Conservation (phyloP, 2,888 invertebrate species). For the Orthonevra nobilis region DNA sequence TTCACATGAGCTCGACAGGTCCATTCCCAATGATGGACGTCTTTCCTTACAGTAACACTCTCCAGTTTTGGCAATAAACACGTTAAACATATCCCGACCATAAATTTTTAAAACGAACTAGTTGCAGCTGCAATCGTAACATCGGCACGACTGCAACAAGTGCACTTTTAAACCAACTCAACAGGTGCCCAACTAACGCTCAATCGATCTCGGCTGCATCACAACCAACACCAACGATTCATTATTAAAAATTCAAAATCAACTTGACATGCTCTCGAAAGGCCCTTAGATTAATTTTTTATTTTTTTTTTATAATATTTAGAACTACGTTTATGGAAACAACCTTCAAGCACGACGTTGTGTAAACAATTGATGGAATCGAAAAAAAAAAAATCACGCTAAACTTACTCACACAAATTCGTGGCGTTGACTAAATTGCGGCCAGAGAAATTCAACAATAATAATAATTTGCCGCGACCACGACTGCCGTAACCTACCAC, state of each 20-base stretch:
- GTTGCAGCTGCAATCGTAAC: constrained; percentile 10
- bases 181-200: neutral
- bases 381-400: constrained; percentile 18
- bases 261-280: constrained; percentile 30
- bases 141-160: constrained; percentile 7
- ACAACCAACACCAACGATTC: neutral
- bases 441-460: constrained; percentile 50
- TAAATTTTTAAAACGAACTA: neutral
- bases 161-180: constrained; percentile 11
- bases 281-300: neutral
- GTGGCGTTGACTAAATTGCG: constrained; percentile 48
- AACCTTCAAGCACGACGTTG: constrained; percentile 1
- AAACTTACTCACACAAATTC: constrained; percentile 51
- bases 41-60: constrained; percentile 26
- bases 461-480: too few relatives aligned
- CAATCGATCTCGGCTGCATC: neutral
- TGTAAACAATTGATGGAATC: constrained; percentile 60
- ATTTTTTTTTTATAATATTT: too few relatives aligned
- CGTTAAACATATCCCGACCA: constrained; percentile 23
- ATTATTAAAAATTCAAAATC: neutral
- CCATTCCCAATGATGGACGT: constrained; percentile 25
- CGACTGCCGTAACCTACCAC: constrained; percentile 19
- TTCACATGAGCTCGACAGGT: constrained; percentile 45
- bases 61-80: constrained; percentile 36
- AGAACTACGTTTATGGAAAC: neutral